phyloP scores from a whole-genome alignment of 2,888 invertebrate species.

The Mayetiola destructor region DNA sequence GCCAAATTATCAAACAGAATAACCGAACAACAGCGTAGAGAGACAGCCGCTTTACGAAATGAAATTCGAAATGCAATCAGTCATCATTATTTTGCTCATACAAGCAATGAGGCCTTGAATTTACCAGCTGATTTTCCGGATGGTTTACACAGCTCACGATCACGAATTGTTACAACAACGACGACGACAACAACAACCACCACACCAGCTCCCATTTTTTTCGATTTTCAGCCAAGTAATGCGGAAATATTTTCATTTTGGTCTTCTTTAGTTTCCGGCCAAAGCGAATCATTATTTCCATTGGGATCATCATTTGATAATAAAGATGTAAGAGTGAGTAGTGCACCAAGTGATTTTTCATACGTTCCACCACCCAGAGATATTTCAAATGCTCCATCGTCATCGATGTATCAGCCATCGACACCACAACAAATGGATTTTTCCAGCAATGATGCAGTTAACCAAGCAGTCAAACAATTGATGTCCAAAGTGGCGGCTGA shows the following conservation, averaged over 20 bases:
- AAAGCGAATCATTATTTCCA: not conserved
- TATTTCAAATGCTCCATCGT: not conserved
- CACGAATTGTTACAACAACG: not conserved
- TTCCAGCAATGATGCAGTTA: not conserved
- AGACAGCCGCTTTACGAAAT: constrained; percentile 6
- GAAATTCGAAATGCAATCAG: constrained; percentile 3
- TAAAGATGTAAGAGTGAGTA: not conserved
- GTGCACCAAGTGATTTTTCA: constrained; percentile 9
- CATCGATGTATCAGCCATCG: not conserved
- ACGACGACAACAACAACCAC: not conserved
- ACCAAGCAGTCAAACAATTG: not conserved
- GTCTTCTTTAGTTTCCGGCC: not conserved
- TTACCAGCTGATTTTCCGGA: too few species aligned
- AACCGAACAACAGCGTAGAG: not conserved
- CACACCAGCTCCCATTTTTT: not conserved
- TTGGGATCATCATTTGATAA: not conserved
- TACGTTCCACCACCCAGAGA: not conserved
- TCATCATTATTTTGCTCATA: not conserved
- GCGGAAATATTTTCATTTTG: not conserved
- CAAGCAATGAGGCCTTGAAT: not conserved
- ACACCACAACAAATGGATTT: not conserved
- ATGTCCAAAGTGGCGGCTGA: not conserved
- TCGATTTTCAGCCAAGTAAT: not conserved
- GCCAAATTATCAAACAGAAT: too few species aligned
- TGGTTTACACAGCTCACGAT: not conserved